Conservation (phyloP, 2,888 invertebrate genomes). For the Proisotoma minuta region DNA sequence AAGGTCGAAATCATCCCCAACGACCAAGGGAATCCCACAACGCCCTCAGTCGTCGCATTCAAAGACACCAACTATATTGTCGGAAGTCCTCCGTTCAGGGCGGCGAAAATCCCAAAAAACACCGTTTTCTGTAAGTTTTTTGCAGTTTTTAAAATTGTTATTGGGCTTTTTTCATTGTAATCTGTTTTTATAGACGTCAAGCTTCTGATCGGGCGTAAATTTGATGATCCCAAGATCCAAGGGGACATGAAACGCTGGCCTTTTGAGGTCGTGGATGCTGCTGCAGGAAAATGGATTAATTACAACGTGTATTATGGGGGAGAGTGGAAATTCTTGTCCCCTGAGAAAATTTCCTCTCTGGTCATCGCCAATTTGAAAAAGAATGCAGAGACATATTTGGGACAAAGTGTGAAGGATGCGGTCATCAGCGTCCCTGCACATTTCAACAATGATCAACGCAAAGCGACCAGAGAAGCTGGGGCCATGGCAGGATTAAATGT, state of each 20-base stretch:
- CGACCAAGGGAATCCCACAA: too few species aligned
- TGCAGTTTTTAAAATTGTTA: too few species aligned
- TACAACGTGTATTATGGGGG: constrained; percentile 67
- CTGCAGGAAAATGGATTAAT: constrained; percentile 58
- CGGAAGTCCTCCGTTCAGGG: too few species aligned
- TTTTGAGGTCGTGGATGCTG: constrained; percentile 47
- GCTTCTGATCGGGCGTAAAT: neutral
- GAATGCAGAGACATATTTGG: constrained; percentile 69
- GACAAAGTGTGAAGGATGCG: constrained; percentile 52
- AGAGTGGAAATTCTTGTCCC: constrained; percentile 61
- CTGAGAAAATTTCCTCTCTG: constrained; percentile 70
- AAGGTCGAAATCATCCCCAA: too few species aligned
- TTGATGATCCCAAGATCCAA: neutral
- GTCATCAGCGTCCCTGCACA: constrained; percentile 16
- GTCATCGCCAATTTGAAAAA: constrained; percentile 61
- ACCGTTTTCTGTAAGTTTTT: too few species aligned
- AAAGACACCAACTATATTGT: too few species aligned
- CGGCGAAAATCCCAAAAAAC: too few species aligned
- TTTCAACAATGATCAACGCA: neutral
- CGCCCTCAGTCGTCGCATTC: too few species aligned
- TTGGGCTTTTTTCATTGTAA: too few species aligned
- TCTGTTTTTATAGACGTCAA: constrained; percentile 48
- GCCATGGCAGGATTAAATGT: neutral
- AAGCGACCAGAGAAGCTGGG: neutral
- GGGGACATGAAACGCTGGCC: constrained; percentile 50